Conservation (phyloP, 2,113 vertebrate species). For the Trinectes maculatus region DNA sequence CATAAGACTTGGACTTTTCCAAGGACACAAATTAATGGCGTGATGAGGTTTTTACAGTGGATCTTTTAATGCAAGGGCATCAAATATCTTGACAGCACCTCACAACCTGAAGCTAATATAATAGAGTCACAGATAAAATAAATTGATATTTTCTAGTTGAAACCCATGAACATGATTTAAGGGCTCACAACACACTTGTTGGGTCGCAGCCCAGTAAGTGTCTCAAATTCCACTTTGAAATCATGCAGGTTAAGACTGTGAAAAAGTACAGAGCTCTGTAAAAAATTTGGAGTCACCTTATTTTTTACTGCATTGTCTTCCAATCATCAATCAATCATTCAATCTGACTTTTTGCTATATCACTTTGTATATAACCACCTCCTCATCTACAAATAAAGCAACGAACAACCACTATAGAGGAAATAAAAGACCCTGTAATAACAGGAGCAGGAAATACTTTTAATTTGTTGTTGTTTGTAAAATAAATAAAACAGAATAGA, state of each 20-base stretch:
- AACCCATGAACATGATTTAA: constrained; percentile 41
- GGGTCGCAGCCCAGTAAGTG: no score
- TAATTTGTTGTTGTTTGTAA: background rate
- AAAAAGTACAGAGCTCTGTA: no score
- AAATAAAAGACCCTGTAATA: background rate
- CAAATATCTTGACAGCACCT: constrained; percentile 32
- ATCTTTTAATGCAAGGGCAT: no score
- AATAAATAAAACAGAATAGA: no score
- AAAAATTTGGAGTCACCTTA: background rate
- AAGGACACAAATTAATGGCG: no score
- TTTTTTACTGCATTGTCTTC: no score
- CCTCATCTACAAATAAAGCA: background rate
- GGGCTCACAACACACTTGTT: no score
- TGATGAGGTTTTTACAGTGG: no score
- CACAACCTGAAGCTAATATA: constrained; percentile 44
- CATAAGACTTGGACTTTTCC: constrained; percentile 12
- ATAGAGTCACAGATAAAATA: no score
- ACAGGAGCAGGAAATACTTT: background rate
- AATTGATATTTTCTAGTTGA: constrained; percentile 45
- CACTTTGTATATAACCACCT: background rate
- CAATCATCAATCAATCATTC: background rate
- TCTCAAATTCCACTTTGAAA: no score
- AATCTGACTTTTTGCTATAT: no score
- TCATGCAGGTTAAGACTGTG: no score
- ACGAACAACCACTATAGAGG: background rate